A percentile compares a stretch with the other conserved stretches of the same genome.
Evolutionary conservation across 2,113 vertebrate species (phyloP).

Genomic region (Megalops atlanticus): DNA sequence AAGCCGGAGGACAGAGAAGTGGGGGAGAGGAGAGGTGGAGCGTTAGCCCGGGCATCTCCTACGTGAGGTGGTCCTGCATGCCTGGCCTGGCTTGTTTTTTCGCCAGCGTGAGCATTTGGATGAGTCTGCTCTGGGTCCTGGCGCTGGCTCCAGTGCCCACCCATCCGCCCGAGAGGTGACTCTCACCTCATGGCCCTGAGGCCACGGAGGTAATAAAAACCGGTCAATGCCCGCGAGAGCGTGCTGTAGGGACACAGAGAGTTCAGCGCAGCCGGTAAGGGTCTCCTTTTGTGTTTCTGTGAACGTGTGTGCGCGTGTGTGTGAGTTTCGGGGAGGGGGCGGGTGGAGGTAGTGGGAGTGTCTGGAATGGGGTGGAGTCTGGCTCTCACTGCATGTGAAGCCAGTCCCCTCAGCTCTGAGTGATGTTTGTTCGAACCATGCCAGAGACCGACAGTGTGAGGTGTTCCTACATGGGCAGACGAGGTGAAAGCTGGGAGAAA

Average conservation of each 20-base stretch:
- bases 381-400: not conserved
- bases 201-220: not conserved
- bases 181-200: not conserved
- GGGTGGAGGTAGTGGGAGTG: no score
- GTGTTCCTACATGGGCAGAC: no score
- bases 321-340: not conserved
- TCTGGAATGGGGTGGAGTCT: no score
- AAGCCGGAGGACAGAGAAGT: not conserved
- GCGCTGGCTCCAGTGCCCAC: not conserved
- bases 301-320: not conserved
- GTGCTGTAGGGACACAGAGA: no score
- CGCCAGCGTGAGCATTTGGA: not conserved
- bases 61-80: not conserved
- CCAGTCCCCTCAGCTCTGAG: not conserved
- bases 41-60: not conserved
- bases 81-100: not conserved
- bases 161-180: not conserved
- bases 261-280: not conserved
- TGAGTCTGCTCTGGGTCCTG: not conserved
- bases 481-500: not conserved
- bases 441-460: no score
- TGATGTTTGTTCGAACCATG: not conserved
- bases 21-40: not conserved
- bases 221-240: not conserved
- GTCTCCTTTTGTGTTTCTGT: not conserved